Base-by-base conservation (phyloP, 2,888 invertebrate genomes). In the Isoperla grammatica region DNA sequence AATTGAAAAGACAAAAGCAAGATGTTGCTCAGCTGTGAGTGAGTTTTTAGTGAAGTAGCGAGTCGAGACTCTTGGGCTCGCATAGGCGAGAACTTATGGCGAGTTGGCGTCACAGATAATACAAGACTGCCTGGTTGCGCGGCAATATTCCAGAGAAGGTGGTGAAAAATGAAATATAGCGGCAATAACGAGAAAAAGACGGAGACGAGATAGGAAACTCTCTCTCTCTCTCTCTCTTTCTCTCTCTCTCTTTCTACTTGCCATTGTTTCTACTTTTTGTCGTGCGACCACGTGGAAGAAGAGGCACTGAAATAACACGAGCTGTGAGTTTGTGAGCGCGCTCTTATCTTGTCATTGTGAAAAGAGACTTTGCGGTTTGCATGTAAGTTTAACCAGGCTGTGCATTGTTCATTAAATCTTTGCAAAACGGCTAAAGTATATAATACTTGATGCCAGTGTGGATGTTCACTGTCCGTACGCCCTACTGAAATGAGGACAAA, bases 131-230 rank as follows among this genome's bases (percentile, higher is more conserved):
- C 23, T 12, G 48, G 19, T 22, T 22, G 20, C 20, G 48, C 23
- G 8, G 43, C 46, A 60, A 56, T 45, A 48, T 56, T 56, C 50
- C 56, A 39, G 37, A 53, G 43, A 19, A 42, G 56, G 48, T 39
- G 49, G 48, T 37, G 48, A 55, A 48, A 35, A 40, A 49, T 56
- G 60, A 60, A 60, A 60, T 60, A 56, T 56, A 48, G 60, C 40
- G 17, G 56, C 56, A 60, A 56, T 60, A 60, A 56, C 56, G 45
- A 48, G 45, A 42, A 42, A 29, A 58, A 53, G 23, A 58, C 39
- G 42, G 53, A 50, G 53, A 22, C 23, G 58, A 50, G 43, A 53
- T 53, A 39, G 39, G 37, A 39, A 53, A 39, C 53, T 19, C 15
- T 37, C 20, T 45, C 45, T 13, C 39, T 37, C 37, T n/a, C 39